Evolutionary conservation across 2,888 invertebrate species (phyloP).

Genomic region (Periphyllus acericola): DNA sequence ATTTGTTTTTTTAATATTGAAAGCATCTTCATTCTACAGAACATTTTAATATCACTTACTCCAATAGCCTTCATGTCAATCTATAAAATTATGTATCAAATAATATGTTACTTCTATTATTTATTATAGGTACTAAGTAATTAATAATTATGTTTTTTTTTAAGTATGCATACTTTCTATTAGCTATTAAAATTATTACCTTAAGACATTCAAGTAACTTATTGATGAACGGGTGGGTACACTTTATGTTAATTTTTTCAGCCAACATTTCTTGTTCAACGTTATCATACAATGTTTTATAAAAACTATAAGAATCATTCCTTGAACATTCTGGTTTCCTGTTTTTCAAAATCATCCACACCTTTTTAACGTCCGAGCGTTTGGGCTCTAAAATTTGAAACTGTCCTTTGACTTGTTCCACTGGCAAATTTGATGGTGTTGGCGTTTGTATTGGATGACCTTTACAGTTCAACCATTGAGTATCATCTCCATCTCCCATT

Average conservation of each 20-base stretch:
- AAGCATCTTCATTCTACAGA: slow-evolving; percentile 37
- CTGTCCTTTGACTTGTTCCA: neutral
- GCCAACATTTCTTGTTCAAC: slow-evolving; percentile 42
- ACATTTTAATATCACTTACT: neutral
- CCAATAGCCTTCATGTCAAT: slow-evolving; percentile 25
- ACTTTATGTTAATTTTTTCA: neutral
- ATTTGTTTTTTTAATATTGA: slow-evolving; percentile 44
- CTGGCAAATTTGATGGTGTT: neutral
- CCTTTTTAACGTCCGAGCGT: neutral
- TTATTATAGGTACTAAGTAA: too few relatives aligned
- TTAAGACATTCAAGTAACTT: slow-evolving; percentile 33
- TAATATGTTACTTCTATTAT: neutral
- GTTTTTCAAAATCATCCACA: slow-evolving; percentile 21
- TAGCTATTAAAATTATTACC: neutral
- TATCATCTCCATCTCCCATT: slow-evolving; percentile 8
- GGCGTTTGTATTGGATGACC: slow-evolving; percentile 32
- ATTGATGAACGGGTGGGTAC: slow-evolving; percentile 26
- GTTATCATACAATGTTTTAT: slow-evolving; percentile 19
- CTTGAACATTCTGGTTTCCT: neutral
- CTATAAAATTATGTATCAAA: neutral
- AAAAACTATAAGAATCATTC: slow-evolving; percentile 18
- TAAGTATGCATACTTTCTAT: neutral
- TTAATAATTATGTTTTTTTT: neutral
- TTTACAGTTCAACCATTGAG: slow-evolving; percentile 37
- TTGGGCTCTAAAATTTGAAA: neutral